Evolutionary conservation across 2,888 invertebrate genomes (phyloP).

Genomic region (Polia nebulosa): DNA sequence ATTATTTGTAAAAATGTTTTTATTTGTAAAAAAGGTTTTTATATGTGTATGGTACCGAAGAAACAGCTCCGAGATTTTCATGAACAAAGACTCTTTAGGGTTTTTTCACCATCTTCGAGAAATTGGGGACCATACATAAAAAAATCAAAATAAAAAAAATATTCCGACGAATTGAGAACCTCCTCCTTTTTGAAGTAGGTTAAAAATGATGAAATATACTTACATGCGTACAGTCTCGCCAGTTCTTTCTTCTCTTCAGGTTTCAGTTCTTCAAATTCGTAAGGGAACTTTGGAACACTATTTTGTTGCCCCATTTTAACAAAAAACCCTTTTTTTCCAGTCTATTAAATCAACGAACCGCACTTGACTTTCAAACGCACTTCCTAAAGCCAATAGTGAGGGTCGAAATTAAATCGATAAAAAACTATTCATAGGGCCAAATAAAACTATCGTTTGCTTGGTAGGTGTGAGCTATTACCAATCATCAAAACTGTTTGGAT

Average conservation of each 20-base stretch:
- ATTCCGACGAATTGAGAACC: too few species aligned
- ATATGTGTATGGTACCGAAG: too few species aligned
- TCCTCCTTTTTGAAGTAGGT: too few species aligned
- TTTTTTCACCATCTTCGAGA: too few species aligned
- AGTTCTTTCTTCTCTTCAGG: conserved; percentile 50
- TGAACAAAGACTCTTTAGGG: too few species aligned
- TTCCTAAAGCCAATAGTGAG: background rate
- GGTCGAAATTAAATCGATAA: background rate
- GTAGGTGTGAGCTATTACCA: background rate
- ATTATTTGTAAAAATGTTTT: too few species aligned
- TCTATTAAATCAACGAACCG: background rate
- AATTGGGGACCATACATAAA: too few species aligned
- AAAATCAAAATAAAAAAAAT: too few species aligned
- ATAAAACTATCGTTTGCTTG: background rate
- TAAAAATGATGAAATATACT: conserved; percentile 14
- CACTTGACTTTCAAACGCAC: background rate
- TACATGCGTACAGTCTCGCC: conserved; percentile 41
- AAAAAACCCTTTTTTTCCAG: background rate
- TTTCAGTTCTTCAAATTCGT: conserved; percentile 68
- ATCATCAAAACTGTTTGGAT: background rate
- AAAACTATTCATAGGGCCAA: background rate
- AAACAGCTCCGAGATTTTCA: too few species aligned
- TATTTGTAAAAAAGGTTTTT: too few species aligned
- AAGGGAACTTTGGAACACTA: conserved; percentile 37
- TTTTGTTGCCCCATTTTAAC: conserved; percentile 27